Evolutionary conservation across 2,888 invertebrate genomes (phyloP).

Genomic region (Archips crataeganus): DNA sequence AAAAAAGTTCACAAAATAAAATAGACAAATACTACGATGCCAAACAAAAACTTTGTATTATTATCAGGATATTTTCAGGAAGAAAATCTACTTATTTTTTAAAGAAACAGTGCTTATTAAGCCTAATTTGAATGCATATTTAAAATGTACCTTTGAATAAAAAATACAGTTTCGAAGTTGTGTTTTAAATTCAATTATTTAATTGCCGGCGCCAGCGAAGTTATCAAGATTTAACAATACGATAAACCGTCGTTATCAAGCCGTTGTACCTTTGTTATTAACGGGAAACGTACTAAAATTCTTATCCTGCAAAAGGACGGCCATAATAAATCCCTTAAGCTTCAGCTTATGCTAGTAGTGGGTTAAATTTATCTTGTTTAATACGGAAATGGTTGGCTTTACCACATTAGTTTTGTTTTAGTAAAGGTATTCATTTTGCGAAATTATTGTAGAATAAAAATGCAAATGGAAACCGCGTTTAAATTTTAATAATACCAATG

Average conservation of each 20-base stretch:
- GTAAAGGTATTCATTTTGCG: not conserved
- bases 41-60: too few species aligned
- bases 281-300: slow-evolving; percentile 18
- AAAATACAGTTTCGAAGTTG: not conserved
- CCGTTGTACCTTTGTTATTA: slow-evolving; percentile 17
- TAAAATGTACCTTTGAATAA: not conserved
- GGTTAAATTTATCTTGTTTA: slow-evolving; percentile 7
- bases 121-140: not conserved
- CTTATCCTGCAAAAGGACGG: slow-evolving; percentile 8
- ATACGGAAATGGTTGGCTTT: not conserved
- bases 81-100: too few species aligned
- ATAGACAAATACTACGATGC: too few species aligned
- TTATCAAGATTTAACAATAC: not conserved
- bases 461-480: not conserved
- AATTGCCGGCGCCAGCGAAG: not conserved
- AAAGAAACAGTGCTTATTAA: not conserved
- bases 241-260: slow-evolving; percentile 18
- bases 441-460: not conserved
- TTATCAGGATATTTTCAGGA: too few species aligned
- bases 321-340: slow-evolving; percentile 10
- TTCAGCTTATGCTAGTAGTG: slow-evolving; percentile 1
- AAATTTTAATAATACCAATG: too few species aligned
- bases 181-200: slow-evolving; percentile 5
- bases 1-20: too few species aligned
- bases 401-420: not conserved